Percentiles rank a stretch among this genome's conserved stretches.
These are phyloP conservation scores for Zosterops borbonicus DNA, from an alignment of 2,113 vertebrate species.

Conservation along the genomic window DNA sequence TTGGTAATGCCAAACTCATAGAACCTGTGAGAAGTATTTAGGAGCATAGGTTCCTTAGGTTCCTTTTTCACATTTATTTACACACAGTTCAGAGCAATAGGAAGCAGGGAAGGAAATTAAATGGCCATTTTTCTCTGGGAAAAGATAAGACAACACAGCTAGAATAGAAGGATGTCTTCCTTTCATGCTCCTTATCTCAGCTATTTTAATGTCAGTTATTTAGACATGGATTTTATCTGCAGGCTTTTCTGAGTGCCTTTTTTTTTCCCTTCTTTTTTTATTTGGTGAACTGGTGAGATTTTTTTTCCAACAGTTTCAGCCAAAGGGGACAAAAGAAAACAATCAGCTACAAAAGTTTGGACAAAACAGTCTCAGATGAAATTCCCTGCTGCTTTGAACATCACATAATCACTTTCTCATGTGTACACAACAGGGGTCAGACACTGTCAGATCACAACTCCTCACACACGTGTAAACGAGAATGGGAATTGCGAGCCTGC, in stretches of 20 bases:
- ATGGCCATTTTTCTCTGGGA: background rate
- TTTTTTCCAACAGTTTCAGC: background rate
- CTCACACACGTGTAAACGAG: background rate
- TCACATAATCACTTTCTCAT: background rate
- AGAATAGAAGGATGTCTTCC: background rate
- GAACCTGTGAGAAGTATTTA: background rate
- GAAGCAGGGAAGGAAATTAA: constrained; percentile 3
- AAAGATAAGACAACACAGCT: background rate
- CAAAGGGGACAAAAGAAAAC: constrained; percentile 1
- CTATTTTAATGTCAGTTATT: background rate
- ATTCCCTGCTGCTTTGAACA: background rate
- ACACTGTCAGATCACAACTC: background rate
- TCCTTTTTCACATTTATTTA: background rate
- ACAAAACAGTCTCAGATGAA: constrained; percentile 8
- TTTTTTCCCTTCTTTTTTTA: background rate
- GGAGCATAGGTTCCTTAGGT: background rate
- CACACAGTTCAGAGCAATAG: background rate
- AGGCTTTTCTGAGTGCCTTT: background rate
- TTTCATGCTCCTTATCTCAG: background rate
- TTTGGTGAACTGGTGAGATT: background rate
- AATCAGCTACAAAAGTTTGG: background rate
- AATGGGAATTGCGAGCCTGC: background rate
- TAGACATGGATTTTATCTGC: background rate
- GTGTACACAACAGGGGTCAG: background rate
- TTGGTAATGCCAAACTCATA: background rate